These are phyloP conservation scores for Nomada goodeniana DNA, from an alignment of 2,888 invertebrate genomes.

Conservation along the genomic window DNA sequence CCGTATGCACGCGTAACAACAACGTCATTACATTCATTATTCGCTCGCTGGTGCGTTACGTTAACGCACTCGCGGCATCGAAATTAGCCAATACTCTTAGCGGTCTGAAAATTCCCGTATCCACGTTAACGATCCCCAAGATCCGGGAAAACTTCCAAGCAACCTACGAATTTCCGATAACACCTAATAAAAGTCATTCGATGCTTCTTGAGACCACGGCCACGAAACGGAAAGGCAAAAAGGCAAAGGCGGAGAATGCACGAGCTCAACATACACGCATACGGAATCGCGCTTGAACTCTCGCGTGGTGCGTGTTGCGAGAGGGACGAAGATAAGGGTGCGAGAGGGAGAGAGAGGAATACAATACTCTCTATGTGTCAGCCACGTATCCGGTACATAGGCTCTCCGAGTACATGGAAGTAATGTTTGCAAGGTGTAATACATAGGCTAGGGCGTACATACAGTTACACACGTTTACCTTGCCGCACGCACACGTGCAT, in stretches of 20 bases:
- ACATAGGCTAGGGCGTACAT: slow-evolving; percentile 70
- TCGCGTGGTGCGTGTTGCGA: slow-evolving; percentile 52
- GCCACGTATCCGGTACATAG: slow-evolving; percentile 76
- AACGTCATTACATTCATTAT: slow-evolving; percentile 13
- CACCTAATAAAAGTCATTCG: slow-evolving; percentile 14
- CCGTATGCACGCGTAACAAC: slow-evolving; percentile 1
- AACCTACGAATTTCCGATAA: background rate
- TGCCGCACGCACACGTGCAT: slow-evolving; percentile 55
- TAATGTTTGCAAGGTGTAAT: slow-evolving; percentile 77
- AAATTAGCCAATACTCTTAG: background rate
- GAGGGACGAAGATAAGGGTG: slow-evolving; percentile 41
- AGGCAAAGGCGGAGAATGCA: slow-evolving; percentile 24
- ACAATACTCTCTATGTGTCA: slow-evolving; percentile 79
- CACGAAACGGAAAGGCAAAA: background rate
- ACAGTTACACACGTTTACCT: slow-evolving; percentile 55
- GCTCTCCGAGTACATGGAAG: slow-evolving; percentile 70
- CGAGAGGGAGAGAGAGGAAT: slow-evolving; percentile 69
- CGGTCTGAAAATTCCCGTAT: background rate
- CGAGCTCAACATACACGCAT: slow-evolving; percentile 50
- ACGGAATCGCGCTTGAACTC: slow-evolving; percentile 64
- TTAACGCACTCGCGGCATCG: background rate
- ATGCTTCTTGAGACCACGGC: background rate
- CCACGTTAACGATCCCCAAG: background rate
- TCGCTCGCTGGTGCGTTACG: background rate
- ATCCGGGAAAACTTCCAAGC: background rate